Base-by-base conservation (phyloP, 2,888 invertebrate species). In the Odontothrips loti region DNA sequence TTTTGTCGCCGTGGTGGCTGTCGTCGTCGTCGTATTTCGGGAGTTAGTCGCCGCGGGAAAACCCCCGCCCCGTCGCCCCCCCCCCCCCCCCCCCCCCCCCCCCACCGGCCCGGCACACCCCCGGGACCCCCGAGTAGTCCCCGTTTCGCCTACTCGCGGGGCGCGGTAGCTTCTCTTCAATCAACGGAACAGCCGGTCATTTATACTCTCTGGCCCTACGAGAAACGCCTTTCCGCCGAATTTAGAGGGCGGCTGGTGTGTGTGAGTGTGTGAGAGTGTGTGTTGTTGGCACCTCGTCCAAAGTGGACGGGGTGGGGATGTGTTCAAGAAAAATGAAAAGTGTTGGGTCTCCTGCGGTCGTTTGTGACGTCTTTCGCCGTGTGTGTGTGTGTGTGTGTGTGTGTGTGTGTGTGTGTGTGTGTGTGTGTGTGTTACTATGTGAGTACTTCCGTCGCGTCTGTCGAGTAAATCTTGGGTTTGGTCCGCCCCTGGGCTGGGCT, bases 201-300 rank as follows among this genome's bases (percentile, higher is more conserved):
- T 75, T 75, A 75, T 75, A 75, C 27, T 23, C 27, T n/a, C 58
- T n/a, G 58, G 20, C 58, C 58, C 58, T 51, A 51, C 51, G 51
- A 43, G 34, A 43, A 43, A 43, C 51, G 58, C 58, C 58, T n/a
- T n/a, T 11, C 68, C 68, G 68, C 68, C 68, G 68, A 75, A 75
- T 75, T 75, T 75, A 75, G 68, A 75, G 68, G 27, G 23, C 68
- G 34, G 34, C 34, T 43, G 34, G 34, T 43, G 34, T 43, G 34
- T 43, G 34, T 43, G 34, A 4, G 34, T 43, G 34, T 43, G 34
- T 43, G 34, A 4, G 34, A 4, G 34, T 43, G 34, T 43, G 68
- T 75, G 68, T 17, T 75, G 68, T 75, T 75, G 68, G 68, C 68
- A 75, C 68, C 12, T 23, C 68, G 68, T 75, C 58, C 15, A n/a